These are phyloP conservation scores for Orcinus orca DNA, from an alignment of 2,113 vertebrate genomes.

Conservation along the genomic window DNA sequence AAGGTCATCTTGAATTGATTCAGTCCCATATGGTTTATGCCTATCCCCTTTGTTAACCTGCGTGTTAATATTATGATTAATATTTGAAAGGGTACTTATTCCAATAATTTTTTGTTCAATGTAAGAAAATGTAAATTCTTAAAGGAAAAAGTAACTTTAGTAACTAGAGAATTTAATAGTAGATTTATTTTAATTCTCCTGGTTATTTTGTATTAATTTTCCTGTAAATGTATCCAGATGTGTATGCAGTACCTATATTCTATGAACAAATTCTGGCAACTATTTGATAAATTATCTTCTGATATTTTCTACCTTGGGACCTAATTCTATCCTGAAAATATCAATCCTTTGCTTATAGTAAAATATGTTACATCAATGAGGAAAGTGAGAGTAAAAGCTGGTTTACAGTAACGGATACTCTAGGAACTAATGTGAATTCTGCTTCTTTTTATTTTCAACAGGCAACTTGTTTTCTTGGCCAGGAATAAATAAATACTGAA, in stretches of 20 bases:
- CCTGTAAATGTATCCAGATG: conserved; percentile 50
- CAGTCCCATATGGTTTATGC: conserved; percentile 6
- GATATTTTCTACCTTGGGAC: conserved; percentile 15
- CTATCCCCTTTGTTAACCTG: conserved; percentile 38
- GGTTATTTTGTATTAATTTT: conserved; percentile 57
- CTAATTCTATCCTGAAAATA: conserved; percentile 13
- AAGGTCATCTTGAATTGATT: conserved; percentile 69
- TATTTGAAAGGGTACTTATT: conserved; percentile 23
- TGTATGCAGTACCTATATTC: neutral
- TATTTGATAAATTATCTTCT: conserved; percentile 37
- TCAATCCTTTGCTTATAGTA: conserved; percentile 10
- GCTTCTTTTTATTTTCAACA: conserved; percentile 32
- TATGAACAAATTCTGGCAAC: conserved; percentile 37
- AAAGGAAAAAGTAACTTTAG: conserved; percentile 35
- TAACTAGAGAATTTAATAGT: conserved; percentile 57
- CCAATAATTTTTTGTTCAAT: conserved; percentile 9
- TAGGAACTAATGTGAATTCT: neutral
- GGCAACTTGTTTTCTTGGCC: neutral
- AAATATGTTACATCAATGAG: conserved; percentile 23
- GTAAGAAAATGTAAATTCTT: conserved; percentile 52
- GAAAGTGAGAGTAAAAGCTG: neutral
- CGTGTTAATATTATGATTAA: conserved; percentile 14
- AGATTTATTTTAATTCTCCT: conserved; percentile 54
- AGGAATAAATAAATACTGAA: conserved; percentile 30
- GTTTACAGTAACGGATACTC: neutral